Evolutionary conservation across 30 jellyfish, hydroid and myxozoan species (phyloP).

Genomic region (Morbakka virulenta): DNA sequence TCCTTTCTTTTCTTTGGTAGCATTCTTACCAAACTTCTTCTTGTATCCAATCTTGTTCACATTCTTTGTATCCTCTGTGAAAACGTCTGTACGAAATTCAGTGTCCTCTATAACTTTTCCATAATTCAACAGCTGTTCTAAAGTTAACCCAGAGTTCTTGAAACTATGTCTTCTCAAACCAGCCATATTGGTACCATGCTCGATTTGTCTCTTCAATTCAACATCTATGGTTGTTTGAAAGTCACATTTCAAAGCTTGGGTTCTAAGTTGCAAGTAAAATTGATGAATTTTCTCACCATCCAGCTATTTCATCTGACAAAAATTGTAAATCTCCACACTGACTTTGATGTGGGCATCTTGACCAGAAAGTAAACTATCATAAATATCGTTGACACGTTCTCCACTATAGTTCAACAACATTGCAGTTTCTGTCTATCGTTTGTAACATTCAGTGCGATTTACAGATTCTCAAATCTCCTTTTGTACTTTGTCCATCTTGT

Average conservation of each 20-base stretch:
- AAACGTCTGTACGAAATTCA: conserved; percentile 10
- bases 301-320: too few species aligned
- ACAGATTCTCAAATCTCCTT: conserved; percentile 5
- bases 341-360: too few species aligned
- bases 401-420: conserved; percentile 9
- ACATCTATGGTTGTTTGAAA: too few species aligned
- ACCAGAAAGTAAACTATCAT: too few species aligned
- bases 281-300: too few species aligned
- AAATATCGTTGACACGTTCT: conserved; percentile 1
- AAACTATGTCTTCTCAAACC: conserved; percentile 9
- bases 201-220: too few species aligned
- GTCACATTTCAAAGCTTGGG: too few species aligned
- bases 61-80: background rate
- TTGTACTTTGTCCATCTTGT: conserved; percentile 17
- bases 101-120: background rate
- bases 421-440: conserved; percentile 23
- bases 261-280: too few species aligned
- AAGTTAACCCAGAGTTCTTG: background rate
- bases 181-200: conserved; percentile 3
- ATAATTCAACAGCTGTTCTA: conserved; percentile 2
- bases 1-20: background rate
- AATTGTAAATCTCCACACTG: too few species aligned
- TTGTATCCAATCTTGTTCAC: background rate
- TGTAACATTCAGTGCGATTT: conserved; percentile 17
- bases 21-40: background rate